Evolutionary conservation across 2,888 invertebrate genomes (phyloP), one percentile per base, ranked within the genome.

Genomic region (Neoascia interrupta): DNA sequence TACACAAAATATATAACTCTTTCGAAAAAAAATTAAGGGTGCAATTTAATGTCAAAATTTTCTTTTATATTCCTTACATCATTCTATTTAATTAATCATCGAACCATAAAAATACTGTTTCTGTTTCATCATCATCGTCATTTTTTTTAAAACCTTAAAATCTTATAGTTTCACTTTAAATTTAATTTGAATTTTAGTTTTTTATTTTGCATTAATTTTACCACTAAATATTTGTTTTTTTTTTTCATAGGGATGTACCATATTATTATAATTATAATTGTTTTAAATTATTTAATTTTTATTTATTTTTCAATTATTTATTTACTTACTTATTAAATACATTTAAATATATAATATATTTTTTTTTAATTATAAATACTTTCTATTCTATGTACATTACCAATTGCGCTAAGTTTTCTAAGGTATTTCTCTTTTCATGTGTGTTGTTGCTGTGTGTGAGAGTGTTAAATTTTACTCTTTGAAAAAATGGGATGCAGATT

Each of bases 361-460:
- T 73, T 51, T 56, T 63, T 66, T 72, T 58, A 53, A 45, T 64
- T 58, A 51, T 73, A 76, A 72, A 66, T 81, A 79, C 79, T 82
- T 81, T 81, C 82, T 82, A 82, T 79, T 82, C 81, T 83, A 82
- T 83, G 79, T 82, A 83, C 82, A 83, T 81, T 83, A 82, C 82
- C 87, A 88, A 88, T 88, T 88, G 88, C 88, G 87, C 88, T 88
- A 88, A 86, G 88, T 88, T 87, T 85, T 86, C 87, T 86, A 88
- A 87, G 86, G 85, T 88, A 85, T 84, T 83, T 84, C 41, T 21
- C 39, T 61, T 36, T 11, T 31, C 47, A 11, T 41, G 31, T 70
- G 26, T 26, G 26, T 45, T 54, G 37, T 41, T 51, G 54, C 13
- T 47, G 18, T 61, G 54, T 51, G 51, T 72, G 58, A 45, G 68